Base-by-base conservation (phyloP, 1,140 invertebrate species). In the Tribolium madens region DNA sequence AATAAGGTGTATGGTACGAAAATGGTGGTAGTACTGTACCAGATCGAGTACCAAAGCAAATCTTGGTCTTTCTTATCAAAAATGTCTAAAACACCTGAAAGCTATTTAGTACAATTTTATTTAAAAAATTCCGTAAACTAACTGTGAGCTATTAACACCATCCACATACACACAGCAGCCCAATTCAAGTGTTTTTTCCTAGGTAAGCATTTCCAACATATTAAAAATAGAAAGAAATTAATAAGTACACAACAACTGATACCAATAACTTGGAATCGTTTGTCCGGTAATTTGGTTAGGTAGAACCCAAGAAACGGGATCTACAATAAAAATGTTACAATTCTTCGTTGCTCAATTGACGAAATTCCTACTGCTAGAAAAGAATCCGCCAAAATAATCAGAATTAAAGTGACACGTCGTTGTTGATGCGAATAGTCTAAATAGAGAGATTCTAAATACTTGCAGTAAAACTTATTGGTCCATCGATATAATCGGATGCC, bases 1-100 rank as follows among this genome's bases (percentile, higher is more conserved):
- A 97, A 84, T 95, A 97, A 97, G 1, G 95, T 94, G 86, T 97
- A 97, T 0, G 95, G 96, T 13, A 96, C 95, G 83, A 96, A 97
- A 50, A 97, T 91, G 50, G 95, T 94, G 85, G 97, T 97, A 42
- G 97, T 86, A 80, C 96, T 91, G 86, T 97, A 97, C 95, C 95
- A 97, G 76, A 95, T 92, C 68, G 94, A 88, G 80, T 93, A 91
- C 81, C 94, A 91, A 15, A 91, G 89, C 9, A 89, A 87, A 15
- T 93, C 92, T 9, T 94, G 86, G 75, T 93, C 91, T 73, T 91
- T 88, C 5, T 93, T 91, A 70, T 93, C 89, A 81, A 95, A 91
- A 81, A 92, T 94, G 95, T 86, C 50, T 85, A 85, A 2, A 3
- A 18, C 7, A 15, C 31, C 14, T 36, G 18, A 5, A 13, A n/a